A percentile compares a stretch with the other conserved stretches of the same genome.
Conservation (phyloP, 2,797 vertebrate species). For the Sebastes nivosus region DNA sequence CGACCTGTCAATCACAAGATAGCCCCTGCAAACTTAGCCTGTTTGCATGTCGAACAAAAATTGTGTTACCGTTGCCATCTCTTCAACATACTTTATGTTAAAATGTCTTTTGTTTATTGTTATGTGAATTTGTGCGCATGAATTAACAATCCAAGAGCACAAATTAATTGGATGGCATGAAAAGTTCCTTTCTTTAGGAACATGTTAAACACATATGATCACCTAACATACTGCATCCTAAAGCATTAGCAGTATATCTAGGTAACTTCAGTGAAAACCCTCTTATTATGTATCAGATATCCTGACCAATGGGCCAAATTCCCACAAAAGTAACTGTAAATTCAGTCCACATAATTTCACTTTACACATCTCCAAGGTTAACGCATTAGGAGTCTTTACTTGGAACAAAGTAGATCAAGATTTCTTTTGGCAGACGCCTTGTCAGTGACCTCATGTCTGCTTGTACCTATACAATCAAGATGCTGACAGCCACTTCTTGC, state of each 20-base stretch:
- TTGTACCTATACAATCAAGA: slow-evolving; percentile 1
- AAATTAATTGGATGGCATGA: not conserved
- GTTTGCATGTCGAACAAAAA: not conserved
- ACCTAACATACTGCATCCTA: not conserved
- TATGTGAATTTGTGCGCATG: not conserved
- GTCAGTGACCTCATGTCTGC: slow-evolving; percentile 33
- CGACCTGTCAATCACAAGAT: too few relatives aligned
- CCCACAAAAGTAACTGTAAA: not conserved
- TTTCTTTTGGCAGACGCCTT: not conserved
- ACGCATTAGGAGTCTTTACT: not conserved
- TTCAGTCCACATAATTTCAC: not conserved
- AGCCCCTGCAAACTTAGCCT: not conserved
- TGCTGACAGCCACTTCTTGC: not conserved
- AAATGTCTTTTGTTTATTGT: not conserved
- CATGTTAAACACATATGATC: not conserved
- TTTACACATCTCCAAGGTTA: not conserved
- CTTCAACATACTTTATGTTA: not conserved
- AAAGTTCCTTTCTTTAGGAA: not conserved
- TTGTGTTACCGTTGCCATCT: not conserved
- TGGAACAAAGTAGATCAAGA: not conserved
- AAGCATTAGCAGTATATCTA: not conserved
- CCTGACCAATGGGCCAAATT: slow-evolving; percentile 1
- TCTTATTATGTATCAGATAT: not conserved
- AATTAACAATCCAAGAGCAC: not conserved
- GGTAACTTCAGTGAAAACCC: not conserved